Evolutionary conservation across 2,113 vertebrate species (phyloP), one percentile per base, ranked within the genome.

Genomic region (Dicerorhinus sumatrensis): DNA sequence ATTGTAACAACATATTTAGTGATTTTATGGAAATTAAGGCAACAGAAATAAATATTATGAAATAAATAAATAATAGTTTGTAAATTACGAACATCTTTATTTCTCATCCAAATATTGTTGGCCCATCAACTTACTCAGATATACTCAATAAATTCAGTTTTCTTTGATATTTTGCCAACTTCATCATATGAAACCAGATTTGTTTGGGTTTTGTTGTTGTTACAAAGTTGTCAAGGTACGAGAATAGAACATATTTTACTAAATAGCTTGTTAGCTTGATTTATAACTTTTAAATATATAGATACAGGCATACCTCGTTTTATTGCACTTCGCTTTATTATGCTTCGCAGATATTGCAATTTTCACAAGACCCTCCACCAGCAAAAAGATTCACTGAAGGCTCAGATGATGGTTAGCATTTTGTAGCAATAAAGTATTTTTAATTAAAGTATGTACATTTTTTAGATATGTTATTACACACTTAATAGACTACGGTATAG

Each of bases 91-190:
- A 62, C 2, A 20, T 67, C 33, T 20, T 60, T 33, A 58, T n/a
- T 88, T 88, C 80, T 97, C 75, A 87, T 46, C 51, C 75, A 83
- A 77, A 70, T 82, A 87, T 3, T 81, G 80, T 46, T 93, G 75
- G 10, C 21, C 69, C 33, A 67, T 73, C 63, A 65, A 88, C n/a
- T 54, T 51, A 21, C 42, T 70, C 72, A 80, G n/a, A 88, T 54
- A 73, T 7, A 51, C 54, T 9, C 62, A 70, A 58, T 29, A 63
- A 58, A 56, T 21, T 84, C 42, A 62, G 9, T 67, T 70, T 63
- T 89, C 36, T 67, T 17, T 56, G 46, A 46, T 60, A 36, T 46
- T 84, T 42, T 80, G 33, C 56, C 39, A 73, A 60, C 42, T 77
- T 92, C 23, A 42, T 84, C 72, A 65, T 29, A 42, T 8, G 76